These are phyloP conservation scores for Dryoscopus gambensis DNA, from an alignment of 2,113 vertebrate species.

Conservation along the genomic window DNA sequence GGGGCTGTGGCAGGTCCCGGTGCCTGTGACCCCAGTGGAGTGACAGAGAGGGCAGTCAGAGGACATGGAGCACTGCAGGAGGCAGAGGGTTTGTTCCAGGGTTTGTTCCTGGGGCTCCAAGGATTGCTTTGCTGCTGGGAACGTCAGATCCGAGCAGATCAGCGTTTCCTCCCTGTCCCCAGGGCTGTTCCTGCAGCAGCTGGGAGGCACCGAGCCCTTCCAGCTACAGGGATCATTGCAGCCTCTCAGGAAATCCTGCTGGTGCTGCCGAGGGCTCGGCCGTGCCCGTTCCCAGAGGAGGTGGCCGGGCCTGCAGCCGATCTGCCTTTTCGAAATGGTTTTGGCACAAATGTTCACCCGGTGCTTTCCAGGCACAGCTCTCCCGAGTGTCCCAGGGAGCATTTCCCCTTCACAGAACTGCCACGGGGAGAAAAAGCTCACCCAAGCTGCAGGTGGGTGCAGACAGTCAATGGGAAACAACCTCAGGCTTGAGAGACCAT, in stretches of 20 bases:
- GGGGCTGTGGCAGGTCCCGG: not conserved
- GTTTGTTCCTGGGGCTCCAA: not conserved
- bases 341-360: not conserved
- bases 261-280: not conserved
- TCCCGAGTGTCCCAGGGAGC: accelerated
- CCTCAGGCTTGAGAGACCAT: not conserved
- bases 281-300: accelerated
- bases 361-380: not conserved
- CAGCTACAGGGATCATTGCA: not conserved
- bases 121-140: not conserved
- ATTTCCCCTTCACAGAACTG: not conserved
- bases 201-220: not conserved
- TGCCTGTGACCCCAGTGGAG: not conserved
- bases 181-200: not conserved
- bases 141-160: not conserved
- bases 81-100: not conserved
- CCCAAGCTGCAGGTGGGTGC: not conserved
- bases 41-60: not conserved
- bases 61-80: not conserved
- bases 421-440: not conserved
- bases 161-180: not conserved
- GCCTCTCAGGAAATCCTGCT: not conserved
- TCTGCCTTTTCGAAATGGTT: not conserved
- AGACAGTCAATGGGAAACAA: accelerated
- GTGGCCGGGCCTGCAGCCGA: not conserved